These are phyloP conservation scores for Carassius gibelio DNA, from an alignment of 2,113 vertebrate genomes.

Conservation along the genomic window DNA sequence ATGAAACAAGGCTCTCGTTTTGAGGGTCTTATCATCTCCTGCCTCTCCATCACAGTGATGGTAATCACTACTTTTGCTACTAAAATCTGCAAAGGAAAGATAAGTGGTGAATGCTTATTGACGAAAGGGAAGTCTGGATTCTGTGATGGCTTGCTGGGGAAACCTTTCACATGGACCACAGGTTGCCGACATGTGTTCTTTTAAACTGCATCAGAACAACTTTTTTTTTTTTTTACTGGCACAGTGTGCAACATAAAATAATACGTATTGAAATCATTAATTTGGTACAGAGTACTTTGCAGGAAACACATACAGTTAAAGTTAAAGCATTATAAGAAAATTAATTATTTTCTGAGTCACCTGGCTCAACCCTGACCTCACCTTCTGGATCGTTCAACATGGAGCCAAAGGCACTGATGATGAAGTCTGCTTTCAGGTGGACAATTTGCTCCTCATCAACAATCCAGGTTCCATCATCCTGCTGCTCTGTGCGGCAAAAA, in stretches of 20 bases:
- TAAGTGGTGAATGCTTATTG: constrained; percentile 62
- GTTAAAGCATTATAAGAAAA: not conserved
- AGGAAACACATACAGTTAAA: not conserved
- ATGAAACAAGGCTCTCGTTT: constrained; percentile 41
- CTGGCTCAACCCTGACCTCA: constrained; percentile 58
- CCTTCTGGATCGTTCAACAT: constrained; percentile 78
- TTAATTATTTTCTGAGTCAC: not conserved
- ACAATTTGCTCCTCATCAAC: constrained; percentile 89
- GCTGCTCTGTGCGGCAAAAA: constrained; percentile 88
- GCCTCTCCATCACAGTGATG: constrained; percentile 32
- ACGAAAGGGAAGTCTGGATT: constrained; percentile 39
- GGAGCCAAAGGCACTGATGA: constrained; percentile 93
- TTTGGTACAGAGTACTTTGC: not conserved
- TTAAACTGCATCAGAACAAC: not conserved
- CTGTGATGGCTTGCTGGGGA: constrained; percentile 40
- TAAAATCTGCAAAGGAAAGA: constrained; percentile 74
- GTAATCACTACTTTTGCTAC: constrained; percentile 42
- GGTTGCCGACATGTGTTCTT: not conserved
- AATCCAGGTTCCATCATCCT: constrained; percentile 80
- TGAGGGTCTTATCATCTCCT: constrained; percentile 47
- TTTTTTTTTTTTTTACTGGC: not conserved
- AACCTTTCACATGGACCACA: constrained; percentile 34
- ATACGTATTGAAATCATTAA: not conserved
- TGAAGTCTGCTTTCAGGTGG: constrained; percentile 83
- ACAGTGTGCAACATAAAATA: not conserved